phyloP scores from a whole-genome alignment of 1,140 invertebrate genomes.

The Drosophila bipectinata region DNA sequence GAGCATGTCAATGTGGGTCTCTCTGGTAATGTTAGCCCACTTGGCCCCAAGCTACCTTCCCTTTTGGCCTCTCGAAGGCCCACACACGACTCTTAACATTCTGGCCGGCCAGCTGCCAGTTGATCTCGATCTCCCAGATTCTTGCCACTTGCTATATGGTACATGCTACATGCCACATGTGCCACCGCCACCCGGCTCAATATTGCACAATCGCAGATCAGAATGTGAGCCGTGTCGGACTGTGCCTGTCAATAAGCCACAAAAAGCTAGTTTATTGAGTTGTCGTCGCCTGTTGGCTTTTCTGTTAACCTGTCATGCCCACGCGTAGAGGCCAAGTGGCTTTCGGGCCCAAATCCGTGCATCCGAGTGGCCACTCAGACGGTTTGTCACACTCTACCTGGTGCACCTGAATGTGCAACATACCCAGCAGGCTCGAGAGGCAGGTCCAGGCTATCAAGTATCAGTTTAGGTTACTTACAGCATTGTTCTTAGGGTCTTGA shows the following conservation, averaged over 20 bases:
- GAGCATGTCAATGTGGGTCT: slow-evolving; percentile 78
- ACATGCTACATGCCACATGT: slow-evolving; percentile 45
- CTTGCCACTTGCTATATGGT: slow-evolving; percentile 52
- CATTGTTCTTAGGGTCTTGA: slow-evolving; percentile 7
- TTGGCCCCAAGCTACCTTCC: slow-evolving; percentile 15
- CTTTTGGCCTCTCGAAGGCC: slow-evolving; percentile 24
- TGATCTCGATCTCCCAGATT: slow-evolving; percentile 63
- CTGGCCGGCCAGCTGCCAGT: slow-evolving; percentile 59
- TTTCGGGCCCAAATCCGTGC: slow-evolving; percentile 33
- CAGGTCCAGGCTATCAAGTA: slow-evolving; percentile 18
- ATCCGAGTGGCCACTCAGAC: slow-evolving; percentile 37
- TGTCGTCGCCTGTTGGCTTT: slow-evolving; percentile 61
- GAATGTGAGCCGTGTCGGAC: slow-evolving; percentile 26
- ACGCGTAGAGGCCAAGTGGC: slow-evolving; percentile 74
- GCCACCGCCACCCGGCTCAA: slow-evolving; percentile 71
- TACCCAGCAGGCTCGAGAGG: slow-evolving; percentile 25
- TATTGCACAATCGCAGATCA: slow-evolving; percentile 52
- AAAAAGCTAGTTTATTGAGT: slow-evolving; percentile 74
- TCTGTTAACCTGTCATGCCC: slow-evolving; percentile 70
- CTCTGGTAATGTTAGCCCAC: slow-evolving; percentile 68
- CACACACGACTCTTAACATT: slow-evolving; percentile 21
- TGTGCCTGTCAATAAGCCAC: slow-evolving; percentile 65
- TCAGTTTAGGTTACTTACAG: slow-evolving; percentile 10
- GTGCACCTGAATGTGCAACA: slow-evolving; percentile 16
- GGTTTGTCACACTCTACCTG: slow-evolving; percentile 35